Conservation (phyloP, 2,113 vertebrate species). For the Struthio camelus region DNA sequence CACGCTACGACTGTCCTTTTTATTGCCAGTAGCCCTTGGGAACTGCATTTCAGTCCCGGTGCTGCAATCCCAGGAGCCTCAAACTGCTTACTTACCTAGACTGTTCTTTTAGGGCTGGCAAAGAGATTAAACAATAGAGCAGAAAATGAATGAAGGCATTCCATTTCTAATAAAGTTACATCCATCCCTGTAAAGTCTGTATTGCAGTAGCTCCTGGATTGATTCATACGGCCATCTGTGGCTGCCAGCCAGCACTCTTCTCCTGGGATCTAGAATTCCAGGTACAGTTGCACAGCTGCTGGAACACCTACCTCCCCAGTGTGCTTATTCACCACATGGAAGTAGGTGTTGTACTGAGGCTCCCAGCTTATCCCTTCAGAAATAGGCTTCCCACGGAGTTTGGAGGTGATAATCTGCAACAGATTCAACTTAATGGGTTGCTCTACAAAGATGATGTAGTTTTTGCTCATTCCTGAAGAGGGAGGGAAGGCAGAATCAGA, state of each 20-base stretch:
- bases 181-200: not conserved
- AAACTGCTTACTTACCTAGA: not conserved
- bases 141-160: not conserved
- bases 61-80: not conserved
- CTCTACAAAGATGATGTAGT: conserved; percentile 93
- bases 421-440: conserved; percentile 90
- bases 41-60: not conserved
- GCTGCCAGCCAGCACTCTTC: not conserved
- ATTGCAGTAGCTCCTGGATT: not conserved
- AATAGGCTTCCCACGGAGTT: conserved; percentile 78
- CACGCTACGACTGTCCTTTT: not conserved
- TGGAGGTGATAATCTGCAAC: conserved; percentile 84
- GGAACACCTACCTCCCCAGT: conserved; percentile 82
- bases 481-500: not conserved
- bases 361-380: conserved; percentile 88
- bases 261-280: not conserved
- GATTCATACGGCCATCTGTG: not conserved
- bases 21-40: not conserved
- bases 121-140: not conserved
- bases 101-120: not conserved
- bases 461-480: conserved; percentile 89
- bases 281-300: not conserved
- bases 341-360: conserved; percentile 84
- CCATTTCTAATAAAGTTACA: not conserved
- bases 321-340: conserved; percentile 87